Base-by-base conservation (phyloP, 2,113 vertebrate species). In the Xenopus borealis region DNA sequence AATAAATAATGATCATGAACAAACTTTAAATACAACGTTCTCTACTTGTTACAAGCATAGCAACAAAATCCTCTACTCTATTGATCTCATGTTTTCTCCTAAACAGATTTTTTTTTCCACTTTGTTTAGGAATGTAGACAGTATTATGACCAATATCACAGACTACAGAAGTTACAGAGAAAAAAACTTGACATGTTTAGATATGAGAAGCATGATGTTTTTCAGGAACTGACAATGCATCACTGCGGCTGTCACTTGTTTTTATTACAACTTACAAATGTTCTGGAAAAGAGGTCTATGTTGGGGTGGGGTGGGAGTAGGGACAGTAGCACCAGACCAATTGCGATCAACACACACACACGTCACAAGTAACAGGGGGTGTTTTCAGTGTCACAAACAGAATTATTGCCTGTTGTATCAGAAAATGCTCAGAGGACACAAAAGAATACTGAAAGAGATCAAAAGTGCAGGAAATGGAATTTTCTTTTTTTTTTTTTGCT, bases 1-100 rank as follows among this genome's bases (percentile, higher is more conserved):
- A 94, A 97, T 95, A 97, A 96, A 96, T 95, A 95, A 95, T 91
- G 88, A 93, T 89, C 87, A 88, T 89, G 86, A 92, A 93, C 91
- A 92, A 89, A 90, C 85, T 93, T 95, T 94, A 94, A 95, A 95
- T 94, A 95, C 90, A 95, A 95, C 93, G 88, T 89, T 88, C 85
- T 92, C 86, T 91, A 93, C 88, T 89, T 86, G 91, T 92, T 94
- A 94, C 91, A 92, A 92, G 92, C 84, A 92, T 92, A 91, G 93
- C 91, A 93, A 93, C 91, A 91, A 89, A 94, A 90, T 88, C 89
- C 85, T 94, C 91, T 93, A 92, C 89, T 89, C 91, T 92, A 89
- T 83, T 86, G 82, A 89, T 88, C 89, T 92, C 86, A 82, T 89
- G 90, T 89, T 86, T 88, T 82, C 87, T 90, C 88, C 86, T 85